phyloP scores from a whole-genome alignment of 2,888 invertebrate species.

The Yponomeuta sedellus region DNA sequence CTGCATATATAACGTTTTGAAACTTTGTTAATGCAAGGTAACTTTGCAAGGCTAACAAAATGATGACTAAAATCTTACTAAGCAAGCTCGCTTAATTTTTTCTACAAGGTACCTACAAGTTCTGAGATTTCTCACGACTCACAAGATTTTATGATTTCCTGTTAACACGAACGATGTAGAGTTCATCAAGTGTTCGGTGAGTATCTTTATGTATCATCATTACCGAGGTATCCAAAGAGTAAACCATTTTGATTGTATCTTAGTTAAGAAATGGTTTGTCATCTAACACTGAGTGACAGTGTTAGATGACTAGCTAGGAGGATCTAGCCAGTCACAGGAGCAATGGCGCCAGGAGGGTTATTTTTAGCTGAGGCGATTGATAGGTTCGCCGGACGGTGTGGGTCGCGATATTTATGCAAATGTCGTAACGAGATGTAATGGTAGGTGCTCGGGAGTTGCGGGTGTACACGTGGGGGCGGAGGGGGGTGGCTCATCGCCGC shows the following conservation, averaged over 20 bases:
- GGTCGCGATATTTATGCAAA: constrained; percentile 71
- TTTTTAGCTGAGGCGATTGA: constrained; percentile 62
- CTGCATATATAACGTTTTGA: constrained; percentile 9
- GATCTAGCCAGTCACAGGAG: neutral
- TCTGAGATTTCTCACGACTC: constrained; percentile 56
- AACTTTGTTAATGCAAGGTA: constrained; percentile 5
- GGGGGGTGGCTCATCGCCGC: constrained; percentile 28
- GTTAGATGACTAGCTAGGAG: neutral
- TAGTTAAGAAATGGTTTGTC: neutral
- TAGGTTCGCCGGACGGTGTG: constrained; percentile 55
- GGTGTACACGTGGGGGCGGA: constrained; percentile 35
- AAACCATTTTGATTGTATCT: constrained; percentile 2
- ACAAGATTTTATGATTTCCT: constrained; percentile 67
- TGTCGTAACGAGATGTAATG: constrained; percentile 72
- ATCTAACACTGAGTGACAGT: neutral
- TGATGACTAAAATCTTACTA: neutral
- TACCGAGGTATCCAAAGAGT: constrained; percentile 19
- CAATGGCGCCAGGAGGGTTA: constrained; percentile 35
- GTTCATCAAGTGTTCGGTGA: constrained; percentile 36
- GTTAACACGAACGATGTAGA: constrained; percentile 45
- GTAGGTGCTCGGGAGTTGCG: constrained; percentile 38
- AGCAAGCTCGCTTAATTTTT: neutral
- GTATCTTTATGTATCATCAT: constrained; percentile 61
- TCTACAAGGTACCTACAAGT: neutral
- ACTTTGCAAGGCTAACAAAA: constrained; percentile 7